Evolutionary conservation across 37 sponge, comb jelly and placozoan genomes (phyloP).

Genomic region (Theonella swinhoei): DNA sequence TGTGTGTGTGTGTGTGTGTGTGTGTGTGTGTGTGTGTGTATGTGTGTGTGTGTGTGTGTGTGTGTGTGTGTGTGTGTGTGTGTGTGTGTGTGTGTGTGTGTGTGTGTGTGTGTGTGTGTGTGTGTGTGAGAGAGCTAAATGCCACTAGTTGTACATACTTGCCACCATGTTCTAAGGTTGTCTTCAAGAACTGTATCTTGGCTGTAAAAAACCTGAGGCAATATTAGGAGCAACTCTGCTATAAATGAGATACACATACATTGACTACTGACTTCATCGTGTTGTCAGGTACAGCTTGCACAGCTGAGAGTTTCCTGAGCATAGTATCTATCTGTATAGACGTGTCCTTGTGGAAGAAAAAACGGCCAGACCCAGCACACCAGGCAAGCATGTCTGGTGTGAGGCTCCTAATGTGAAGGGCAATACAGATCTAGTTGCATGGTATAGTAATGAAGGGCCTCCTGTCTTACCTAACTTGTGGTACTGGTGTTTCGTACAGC

Average conservation of each 20-base stretch:
- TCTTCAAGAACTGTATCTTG: slow-evolving; percentile 68
- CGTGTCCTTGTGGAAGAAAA: slow-evolving; percentile 89
- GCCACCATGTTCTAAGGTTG: slow-evolving; percentile 71
- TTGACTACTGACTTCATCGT: slow-evolving; percentile 68
- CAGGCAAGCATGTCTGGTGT: slow-evolving; percentile 83
- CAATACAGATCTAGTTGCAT: neutral
- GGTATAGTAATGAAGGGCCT: neutral
- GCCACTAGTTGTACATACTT: slow-evolving; percentile 72
- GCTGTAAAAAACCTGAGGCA: slow-evolving; percentile 72
- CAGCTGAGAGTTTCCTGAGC: slow-evolving; percentile 70
- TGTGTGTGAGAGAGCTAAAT: no score
- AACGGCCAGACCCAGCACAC: slow-evolving; percentile 71
- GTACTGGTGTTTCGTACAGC: slow-evolving; percentile 89
- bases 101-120: no score
- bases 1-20: no score
- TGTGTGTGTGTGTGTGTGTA: no score
- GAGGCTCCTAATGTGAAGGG: slow-evolving; percentile 44
- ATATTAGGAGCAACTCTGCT: no score
- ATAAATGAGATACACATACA: slow-evolving; percentile 1
- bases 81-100: no score
- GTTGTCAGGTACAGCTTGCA: slow-evolving; percentile 43
- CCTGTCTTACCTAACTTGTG: slow-evolving; percentile 61
- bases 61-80: no score
- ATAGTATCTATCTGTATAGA: slow-evolving; percentile 37
- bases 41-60: no score